Evolutionary conservation across 2,797 vertebrate genomes (phyloP).

Genomic region (Naso thynnoides): DNA sequence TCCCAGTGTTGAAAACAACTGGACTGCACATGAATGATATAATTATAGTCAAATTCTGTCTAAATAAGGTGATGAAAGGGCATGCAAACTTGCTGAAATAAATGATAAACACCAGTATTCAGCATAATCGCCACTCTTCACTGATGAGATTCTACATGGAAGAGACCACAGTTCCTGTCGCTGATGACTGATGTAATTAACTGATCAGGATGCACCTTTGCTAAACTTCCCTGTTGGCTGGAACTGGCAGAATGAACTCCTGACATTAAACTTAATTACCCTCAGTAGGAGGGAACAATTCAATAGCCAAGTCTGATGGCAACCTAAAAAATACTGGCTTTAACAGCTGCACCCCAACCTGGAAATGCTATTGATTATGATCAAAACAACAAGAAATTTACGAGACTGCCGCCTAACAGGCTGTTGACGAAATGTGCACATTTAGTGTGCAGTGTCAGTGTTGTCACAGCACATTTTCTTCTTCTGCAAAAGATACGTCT

Average conservation of each 20-base stretch:
- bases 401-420: background rate
- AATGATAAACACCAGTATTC: constrained; percentile 18
- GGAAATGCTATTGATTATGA: constrained; percentile 23
- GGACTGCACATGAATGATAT: constrained; percentile 15
- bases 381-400: constrained; percentile 17
- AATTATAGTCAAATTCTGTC: constrained; percentile 26
- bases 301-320: constrained; percentile 21
- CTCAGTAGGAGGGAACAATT: constrained; percentile 18
- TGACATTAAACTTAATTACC: constrained; percentile 14
- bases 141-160: constrained; percentile 36
- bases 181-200: constrained; percentile 35
- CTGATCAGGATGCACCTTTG: constrained; percentile 44
- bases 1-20: constrained; percentile 87
- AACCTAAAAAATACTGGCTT: background rate
- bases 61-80: constrained; percentile 21
- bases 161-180: constrained; percentile 34
- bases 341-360: constrained; percentile 13
- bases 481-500: constrained; percentile 35
- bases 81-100: constrained; percentile 26
- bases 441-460: constrained; percentile 16
- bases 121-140: constrained; percentile 21
- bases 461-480: constrained; percentile 31
- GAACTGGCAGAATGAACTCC: constrained; percentile 22
- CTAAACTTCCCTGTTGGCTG: constrained; percentile 23
- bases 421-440: constrained; percentile 14